These are phyloP conservation scores for Hiodon alosoides DNA, from an alignment of 2,113 vertebrate species.

Conservation along the genomic window DNA sequence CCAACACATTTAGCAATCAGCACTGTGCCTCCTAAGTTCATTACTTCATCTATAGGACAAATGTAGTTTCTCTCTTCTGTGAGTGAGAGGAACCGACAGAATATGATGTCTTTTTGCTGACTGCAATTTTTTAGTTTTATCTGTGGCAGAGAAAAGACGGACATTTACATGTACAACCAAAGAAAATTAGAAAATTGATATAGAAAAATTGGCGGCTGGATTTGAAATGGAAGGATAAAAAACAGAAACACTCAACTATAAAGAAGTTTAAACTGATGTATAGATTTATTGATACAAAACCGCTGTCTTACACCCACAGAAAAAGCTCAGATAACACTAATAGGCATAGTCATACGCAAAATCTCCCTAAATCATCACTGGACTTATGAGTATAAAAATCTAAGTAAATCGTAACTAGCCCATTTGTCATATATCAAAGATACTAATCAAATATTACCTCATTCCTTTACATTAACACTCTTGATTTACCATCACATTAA, in stretches of 20 bases:
- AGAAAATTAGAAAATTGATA: background rate
- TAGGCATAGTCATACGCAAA: background rate
- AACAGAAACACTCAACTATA: background rate
- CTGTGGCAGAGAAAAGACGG: too few relatives aligned
- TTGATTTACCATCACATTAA: background rate
- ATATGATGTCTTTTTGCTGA: background rate
- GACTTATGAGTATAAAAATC: background rate
- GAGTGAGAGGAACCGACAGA: background rate
- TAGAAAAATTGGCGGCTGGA: background rate
- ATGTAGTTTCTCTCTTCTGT: background rate
- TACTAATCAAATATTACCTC: conserved; percentile 16
- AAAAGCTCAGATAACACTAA: too few relatives aligned
- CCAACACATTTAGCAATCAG: conserved; percentile 39
- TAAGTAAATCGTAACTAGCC: background rate
- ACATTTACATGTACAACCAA: background rate
- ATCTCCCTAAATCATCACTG: background rate
- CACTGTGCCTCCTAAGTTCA: conserved; percentile 45
- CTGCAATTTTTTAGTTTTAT: too few relatives aligned
- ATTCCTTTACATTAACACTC: conserved; percentile 12
- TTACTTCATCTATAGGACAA: background rate
- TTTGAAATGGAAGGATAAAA: too few relatives aligned
- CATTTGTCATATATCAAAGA: background rate
- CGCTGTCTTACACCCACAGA: background rate
- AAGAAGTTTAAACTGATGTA: background rate
- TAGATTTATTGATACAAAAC: background rate